Evolutionary conservation across 2,113 vertebrate genomes (phyloP), one percentile per base, ranked within the genome.

Genomic region (Caretta caretta): DNA sequence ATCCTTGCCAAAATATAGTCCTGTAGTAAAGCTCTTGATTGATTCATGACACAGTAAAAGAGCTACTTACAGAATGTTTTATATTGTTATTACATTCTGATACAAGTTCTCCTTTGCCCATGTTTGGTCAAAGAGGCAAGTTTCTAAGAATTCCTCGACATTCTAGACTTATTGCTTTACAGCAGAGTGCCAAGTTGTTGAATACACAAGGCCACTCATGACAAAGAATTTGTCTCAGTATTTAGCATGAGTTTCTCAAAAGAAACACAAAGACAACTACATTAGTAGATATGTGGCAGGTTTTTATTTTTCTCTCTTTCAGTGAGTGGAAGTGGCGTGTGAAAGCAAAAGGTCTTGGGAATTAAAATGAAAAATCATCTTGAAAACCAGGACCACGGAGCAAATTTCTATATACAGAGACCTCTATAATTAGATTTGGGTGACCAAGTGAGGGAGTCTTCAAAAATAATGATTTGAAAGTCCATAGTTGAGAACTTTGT

Each of bases 61-160:
- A 83, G 2, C 17, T 42, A 84, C 53, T 91, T 89, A 49, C 11
- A 83, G 86, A 81, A 54, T 56, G 42, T 80, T 88, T 89, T 84
- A 84, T 90, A 96, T 94, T 97, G 87, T 94, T 95, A 88, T 54
- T 84, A 96, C 46, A 85, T 95, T 84, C 94, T 95, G 83, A 90
- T 93, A 87, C 22, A 51, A 96, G 75, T 92, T 96, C 82, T 90
- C 51, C 65, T 86, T 94, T 98, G 89, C 80, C 97, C 92, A 96
- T 85, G 7, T 97, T 97, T 97, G 97, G 95, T 97, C 95, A 98
- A 95, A 94, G 54, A 86, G 79, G 90, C 83, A 94, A 97, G 75
- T 94, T 97, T 96, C 93, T 96, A 95, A 97, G 96, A 96, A 95
- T 97, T 97, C 92, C 94, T 96, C 3, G 54, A 90, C 93, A 93